Evolutionary conservation across 2,888 invertebrate genomes (phyloP).

Genomic region (Sepiola atlantica): DNA sequence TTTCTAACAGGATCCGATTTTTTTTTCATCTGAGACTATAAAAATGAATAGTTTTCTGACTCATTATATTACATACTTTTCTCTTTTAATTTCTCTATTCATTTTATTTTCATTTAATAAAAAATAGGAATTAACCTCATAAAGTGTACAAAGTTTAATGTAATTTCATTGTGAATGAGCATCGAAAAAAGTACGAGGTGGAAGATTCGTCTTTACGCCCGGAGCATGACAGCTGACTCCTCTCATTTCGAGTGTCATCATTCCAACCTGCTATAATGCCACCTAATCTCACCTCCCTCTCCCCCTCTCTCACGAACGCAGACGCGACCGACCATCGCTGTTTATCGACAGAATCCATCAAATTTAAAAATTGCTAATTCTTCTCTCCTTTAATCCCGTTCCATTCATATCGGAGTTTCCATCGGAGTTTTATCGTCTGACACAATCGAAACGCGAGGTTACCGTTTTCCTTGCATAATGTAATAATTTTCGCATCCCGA

Average conservation of each 20-base stretch:
- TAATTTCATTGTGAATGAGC: background rate
- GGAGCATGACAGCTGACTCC: background rate
- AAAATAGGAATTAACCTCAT: background rate
- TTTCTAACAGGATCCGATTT: background rate
- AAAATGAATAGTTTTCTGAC: background rate
- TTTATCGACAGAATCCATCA: background rate
- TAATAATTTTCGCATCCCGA: background rate
- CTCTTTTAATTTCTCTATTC: background rate
- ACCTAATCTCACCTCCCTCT: too few species aligned
- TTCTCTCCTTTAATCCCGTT: background rate
- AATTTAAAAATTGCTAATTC: background rate
- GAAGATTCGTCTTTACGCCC: background rate
- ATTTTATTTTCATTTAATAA: background rate
- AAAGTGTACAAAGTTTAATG: background rate
- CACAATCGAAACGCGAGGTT: background rate
- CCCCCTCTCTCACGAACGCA: background rate
- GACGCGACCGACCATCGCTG: background rate
- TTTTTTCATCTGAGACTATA: background rate
- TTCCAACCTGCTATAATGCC: background rate
- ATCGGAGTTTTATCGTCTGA: background rate
- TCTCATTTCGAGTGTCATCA: conserved; percentile 5
- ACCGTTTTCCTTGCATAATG: background rate
- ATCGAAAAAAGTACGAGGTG: background rate
- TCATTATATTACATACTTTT: background rate
- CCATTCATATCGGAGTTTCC: background rate